phyloP scores from a whole-genome alignment of 23 tunicate species.

The Phallusia fumigata region DNA sequence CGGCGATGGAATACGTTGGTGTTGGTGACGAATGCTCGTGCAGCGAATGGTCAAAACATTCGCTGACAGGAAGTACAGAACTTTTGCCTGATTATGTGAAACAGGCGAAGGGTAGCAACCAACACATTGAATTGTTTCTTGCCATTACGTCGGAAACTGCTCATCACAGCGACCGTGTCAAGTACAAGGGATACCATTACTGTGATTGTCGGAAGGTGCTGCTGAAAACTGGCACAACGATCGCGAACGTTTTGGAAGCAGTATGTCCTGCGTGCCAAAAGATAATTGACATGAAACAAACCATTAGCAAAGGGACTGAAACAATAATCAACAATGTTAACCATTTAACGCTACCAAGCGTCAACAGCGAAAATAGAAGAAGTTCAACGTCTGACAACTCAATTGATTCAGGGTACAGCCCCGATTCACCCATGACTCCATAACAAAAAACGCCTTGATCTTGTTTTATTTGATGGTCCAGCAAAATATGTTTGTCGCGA shows the following conservation, averaged over 20 bases:
- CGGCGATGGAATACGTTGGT: neutral
- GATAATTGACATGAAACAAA: slow-evolving; percentile 7
- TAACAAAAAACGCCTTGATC: too few relatives aligned
- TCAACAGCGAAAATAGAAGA: neutral
- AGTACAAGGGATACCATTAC: slow-evolving; percentile 1
- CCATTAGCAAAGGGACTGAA: neutral
- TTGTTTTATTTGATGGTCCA: too few relatives aligned
- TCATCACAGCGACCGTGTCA: neutral
- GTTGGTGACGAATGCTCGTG: neutral
- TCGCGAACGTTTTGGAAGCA: neutral
- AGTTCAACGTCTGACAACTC: slow-evolving; percentile 7
- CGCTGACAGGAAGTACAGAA: neutral
- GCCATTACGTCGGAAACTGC: neutral
- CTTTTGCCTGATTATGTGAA: neutral
- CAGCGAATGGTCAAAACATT: neutral
- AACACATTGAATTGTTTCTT: neutral
- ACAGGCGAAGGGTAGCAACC: slow-evolving; percentile 6
- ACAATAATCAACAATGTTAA: neutral
- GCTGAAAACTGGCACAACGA: neutral
- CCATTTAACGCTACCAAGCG: neutral
- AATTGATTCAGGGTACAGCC: slow-evolving; percentile 1
- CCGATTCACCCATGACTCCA: slow-evolving; percentile 2
- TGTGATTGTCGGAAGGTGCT: neutral
- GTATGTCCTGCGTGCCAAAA: neutral
- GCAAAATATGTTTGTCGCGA: too few relatives aligned